A percentile compares a stretch with the other conserved stretches of the same genome.
phyloP scores from a whole-genome alignment of 1,140 invertebrate species.

The Euura lappo region DNA sequence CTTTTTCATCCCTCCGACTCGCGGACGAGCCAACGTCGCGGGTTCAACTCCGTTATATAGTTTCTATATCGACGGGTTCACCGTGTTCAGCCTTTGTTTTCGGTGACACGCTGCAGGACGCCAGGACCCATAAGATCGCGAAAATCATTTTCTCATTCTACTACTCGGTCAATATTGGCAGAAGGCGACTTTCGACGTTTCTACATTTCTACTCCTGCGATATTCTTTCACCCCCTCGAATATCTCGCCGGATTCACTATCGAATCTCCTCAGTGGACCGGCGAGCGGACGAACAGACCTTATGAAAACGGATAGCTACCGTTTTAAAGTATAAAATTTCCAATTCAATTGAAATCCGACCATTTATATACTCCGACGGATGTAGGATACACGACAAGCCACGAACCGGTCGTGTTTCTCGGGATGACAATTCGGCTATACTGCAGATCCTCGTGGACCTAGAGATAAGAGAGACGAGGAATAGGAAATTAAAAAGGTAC shows the following conservation, averaged over 20 bases:
- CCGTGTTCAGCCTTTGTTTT: conserved; percentile 9
- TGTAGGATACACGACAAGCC: too few relatives aligned
- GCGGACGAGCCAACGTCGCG: neutral
- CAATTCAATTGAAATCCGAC: conserved; percentile 11
- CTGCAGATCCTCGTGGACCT: too few relatives aligned
- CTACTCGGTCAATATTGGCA: conserved; percentile 9
- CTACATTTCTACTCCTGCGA: neutral
- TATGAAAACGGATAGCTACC: conserved; percentile 9
- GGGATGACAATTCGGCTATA: too few relatives aligned
- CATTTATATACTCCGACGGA: conserved; percentile 7
- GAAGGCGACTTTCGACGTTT: neutral
- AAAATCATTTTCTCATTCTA: conserved; percentile 16
- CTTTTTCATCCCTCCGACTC: neutral
- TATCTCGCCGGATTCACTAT: neutral
- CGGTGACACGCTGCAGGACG: conserved; percentile 12
- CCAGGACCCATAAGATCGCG: neutral
- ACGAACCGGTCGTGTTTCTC: too few relatives aligned
- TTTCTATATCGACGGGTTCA: conserved; percentile 11
- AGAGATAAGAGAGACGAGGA: too few relatives aligned
- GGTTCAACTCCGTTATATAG: conserved; percentile 9
- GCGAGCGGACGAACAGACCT: neutral
- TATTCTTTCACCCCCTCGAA: neutral
- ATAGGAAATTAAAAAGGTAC: too few relatives aligned
- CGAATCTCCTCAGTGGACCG: neutral
- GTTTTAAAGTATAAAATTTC: conserved; percentile 8